Base-by-base conservation (phyloP, 2,797 vertebrate species). In the Florisuga fusca region DNA sequence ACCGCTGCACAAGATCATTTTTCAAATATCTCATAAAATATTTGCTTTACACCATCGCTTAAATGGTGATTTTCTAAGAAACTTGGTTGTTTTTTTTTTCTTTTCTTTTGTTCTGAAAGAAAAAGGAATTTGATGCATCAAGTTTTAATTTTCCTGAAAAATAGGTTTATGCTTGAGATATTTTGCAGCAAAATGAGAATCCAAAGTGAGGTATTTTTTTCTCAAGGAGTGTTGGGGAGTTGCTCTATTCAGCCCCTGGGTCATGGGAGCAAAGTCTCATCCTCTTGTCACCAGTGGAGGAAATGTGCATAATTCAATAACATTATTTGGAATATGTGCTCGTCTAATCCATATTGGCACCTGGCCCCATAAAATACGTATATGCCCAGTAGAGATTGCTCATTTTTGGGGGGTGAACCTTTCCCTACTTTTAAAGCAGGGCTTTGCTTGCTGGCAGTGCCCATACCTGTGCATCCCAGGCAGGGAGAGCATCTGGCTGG, bases 61-160 rank as follows among this genome's bases (percentile, higher is more conserved):
- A 68, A 80, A 58, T 27, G 8, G 14, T 75, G 63, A 73, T 85
- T 91, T 94, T 81, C 46, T 68, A 29, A 80, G 31, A 66, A 91
- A 72, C 10, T 23, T n/a, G 19, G 20, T 50, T 50, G 48, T 22
- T 15, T 14, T 46, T 50, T 41, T 41, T 41, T 41, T 41, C 38
- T 41, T 41, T 41, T 41, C 38, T 41, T 41, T 41, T 41, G 38
- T 41, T 41, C 38, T 41, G 38, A 51, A 51, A 26, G 26, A 51
- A 51, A 50, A 50, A 50, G 46, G 46, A 64, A 66, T 55, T 41
- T 12, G 64, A 29, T 78, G 45, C 19, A 67, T 34, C 63, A 84
- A 67, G 29, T 92, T 98, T 94, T 93, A 95, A 77, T 92, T 89
- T 87, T 80, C 61, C 78, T 94, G 63, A 82, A 97, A 95, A 95